Base-by-base conservation (phyloP, 2,888 invertebrate genomes). In the Amphimallon solstitiale region DNA sequence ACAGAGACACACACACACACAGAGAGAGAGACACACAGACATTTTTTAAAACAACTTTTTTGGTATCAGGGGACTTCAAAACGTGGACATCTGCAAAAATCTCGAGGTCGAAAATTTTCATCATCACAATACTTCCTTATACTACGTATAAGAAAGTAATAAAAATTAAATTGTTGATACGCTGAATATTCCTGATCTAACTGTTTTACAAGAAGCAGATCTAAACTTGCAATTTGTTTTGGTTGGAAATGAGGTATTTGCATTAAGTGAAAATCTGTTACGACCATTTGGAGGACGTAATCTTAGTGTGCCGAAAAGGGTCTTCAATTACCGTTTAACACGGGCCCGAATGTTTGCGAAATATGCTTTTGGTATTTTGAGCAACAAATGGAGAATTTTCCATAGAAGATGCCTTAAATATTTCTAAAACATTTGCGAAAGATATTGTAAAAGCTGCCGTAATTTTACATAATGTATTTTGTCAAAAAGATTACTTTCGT, bases 121-220 rank as follows among this genome's bases (percentile, higher is more conserved):
- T n/a, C n/a, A n/a, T n/a, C n/a, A n/a, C n/a, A n/a, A n/a, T n/a
- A n/a, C n/a, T n/a, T n/a, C n/a, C n/a, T n/a, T n/a, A n/a, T n/a
- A n/a, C n/a, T n/a, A n/a, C n/a, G n/a, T n/a, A n/a, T n/a, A n/a
- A n/a, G n/a, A n/a, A n/a, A n/a, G 40, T 5, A 40, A 40, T 5
- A 38, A 12, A 38, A n/a, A 2, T n/a, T 10, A 12, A 15, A 51
- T 68, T 72, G 63, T 73, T 73, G n/a, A n/a, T n/a, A n/a, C 64
- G 68, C 43, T 66, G 29, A 61, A 52, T 59, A 23, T 62, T 51
- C 65, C 48, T 17, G 29, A 51, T 40, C 23, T 29, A 45, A 60
- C 45, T 34, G 40, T 38, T 40, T 38, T 52, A 19, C 17, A 38
- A 19, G 15, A 12, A 63, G 38, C 52, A 17, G 64, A 49, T 63